Evolutionary conservation across 2,797 vertebrate genomes (phyloP).

Genomic region (Gymnodraco acuticeps): DNA sequence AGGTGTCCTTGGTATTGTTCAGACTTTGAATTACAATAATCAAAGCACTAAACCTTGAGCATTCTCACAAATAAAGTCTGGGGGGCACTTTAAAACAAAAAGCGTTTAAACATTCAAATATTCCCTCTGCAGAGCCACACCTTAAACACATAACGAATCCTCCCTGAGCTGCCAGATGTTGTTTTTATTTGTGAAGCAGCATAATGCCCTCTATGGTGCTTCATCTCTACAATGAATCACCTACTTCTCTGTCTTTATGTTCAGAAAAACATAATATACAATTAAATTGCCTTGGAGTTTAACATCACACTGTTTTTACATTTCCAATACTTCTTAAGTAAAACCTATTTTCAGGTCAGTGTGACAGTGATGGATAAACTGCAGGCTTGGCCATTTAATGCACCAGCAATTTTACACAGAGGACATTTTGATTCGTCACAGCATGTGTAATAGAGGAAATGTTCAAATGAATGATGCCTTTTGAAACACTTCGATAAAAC

Average conservation of each 20-base stretch:
- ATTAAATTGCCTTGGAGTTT: conserved; percentile 17
- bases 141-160: conserved; percentile 2
- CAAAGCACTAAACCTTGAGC: background rate
- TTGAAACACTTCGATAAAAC: background rate
- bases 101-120: conserved; percentile 1
- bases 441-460: background rate
- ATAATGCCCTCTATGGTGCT: conserved; percentile 1
- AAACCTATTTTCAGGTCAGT: conserved; percentile 15
- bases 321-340: background rate
- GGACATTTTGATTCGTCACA: conserved; percentile 1
- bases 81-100: conserved; percentile 25
- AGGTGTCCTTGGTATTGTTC: conserved; percentile 26
- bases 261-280: conserved; percentile 7
- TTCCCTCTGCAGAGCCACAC: conserved; percentile 12
- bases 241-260: background rate
- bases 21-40: conserved; percentile 8
- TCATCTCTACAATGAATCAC: conserved; percentile 13
- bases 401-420: background rate
- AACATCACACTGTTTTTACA: conserved; percentile 13
- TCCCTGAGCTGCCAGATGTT: background rate
- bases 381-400: background rate
- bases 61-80: conserved; percentile 10
- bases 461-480: conserved; percentile 26
- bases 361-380: background rate
- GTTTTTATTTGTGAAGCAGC: conserved; percentile 16